Percentiles rank a stretch among this genome's conserved stretches.
These are phyloP conservation scores for Nomada ruficornis DNA, from an alignment of 2,888 invertebrate species.

Conservation along the genomic window DNA sequence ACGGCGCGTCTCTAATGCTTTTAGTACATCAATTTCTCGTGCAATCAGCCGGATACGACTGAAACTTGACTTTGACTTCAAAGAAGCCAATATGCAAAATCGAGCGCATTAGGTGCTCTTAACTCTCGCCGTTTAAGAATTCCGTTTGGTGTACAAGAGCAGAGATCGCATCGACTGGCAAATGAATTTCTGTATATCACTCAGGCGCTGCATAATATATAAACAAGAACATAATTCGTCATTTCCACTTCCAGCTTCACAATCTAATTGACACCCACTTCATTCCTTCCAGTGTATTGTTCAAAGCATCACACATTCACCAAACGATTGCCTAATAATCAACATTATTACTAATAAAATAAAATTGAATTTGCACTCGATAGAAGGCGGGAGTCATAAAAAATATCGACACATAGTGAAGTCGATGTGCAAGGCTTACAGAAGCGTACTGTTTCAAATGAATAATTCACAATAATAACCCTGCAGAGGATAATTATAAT, in stretches of 20 bases:
- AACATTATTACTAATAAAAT: no score
- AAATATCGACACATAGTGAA: no score
- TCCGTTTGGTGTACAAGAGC: slow-evolving; percentile 26
- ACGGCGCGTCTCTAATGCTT: slow-evolving; percentile 4
- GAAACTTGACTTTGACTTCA: slow-evolving; percentile 28
- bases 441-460: no score
- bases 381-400: no score
- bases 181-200: slow-evolving; percentile 17
- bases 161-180: slow-evolving; percentile 5
- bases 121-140: slow-evolving; percentile 23
- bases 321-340: no score
- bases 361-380: no score
- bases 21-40: neutral
- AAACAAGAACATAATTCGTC: neutral
- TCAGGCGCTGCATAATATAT: neutral
- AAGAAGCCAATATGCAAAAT: slow-evolving; percentile 40
- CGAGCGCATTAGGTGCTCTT: slow-evolving; percentile 17
- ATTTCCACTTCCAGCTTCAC: neutral
- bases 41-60: slow-evolving; percentile 16
- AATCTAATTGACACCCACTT: neutral
- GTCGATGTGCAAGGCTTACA: no score
- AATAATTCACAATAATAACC: no score
- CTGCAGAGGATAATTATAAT: no score
- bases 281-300: neutral
- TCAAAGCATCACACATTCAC: neutral